Evolutionary conservation across 2,888 invertebrate genomes (phyloP).

Genomic region (Drosophila helvetica): DNA sequence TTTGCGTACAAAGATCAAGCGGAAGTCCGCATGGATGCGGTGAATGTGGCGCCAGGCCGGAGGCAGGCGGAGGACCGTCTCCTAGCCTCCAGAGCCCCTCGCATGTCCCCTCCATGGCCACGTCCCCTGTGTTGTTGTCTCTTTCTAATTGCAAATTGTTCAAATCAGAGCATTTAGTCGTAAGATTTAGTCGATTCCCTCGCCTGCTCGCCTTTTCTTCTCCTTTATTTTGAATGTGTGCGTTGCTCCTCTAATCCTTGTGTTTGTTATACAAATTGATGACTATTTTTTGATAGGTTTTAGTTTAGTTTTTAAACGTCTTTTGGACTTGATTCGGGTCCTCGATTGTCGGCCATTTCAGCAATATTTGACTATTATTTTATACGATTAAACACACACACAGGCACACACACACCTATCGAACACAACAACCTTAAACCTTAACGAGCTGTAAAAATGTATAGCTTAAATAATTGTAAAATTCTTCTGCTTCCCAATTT

Average conservation of each 20-base stretch:
- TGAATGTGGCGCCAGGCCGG: constrained; percentile 74
- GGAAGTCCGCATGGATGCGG: constrained; percentile 83
- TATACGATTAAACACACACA: neutral
- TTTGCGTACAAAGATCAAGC: constrained; percentile 83
- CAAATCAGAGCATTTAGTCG: constrained; percentile 62
- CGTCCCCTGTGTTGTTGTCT: constrained; percentile 51
- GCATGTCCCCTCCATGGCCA: neutral
- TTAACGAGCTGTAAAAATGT: neutral
- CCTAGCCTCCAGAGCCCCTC: constrained; percentile 2
- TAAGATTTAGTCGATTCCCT: constrained; percentile 23
- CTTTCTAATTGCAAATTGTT: constrained; percentile 57
- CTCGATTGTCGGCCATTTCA: constrained; percentile 65
- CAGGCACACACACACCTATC: neutral
- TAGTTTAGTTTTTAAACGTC: constrained; percentile 43
- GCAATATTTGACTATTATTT: constrained; percentile 6
- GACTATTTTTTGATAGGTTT: constrained; percentile 22
- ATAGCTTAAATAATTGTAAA: constrained; percentile 3
- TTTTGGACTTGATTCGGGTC: constrained; percentile 42
- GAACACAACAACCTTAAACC: neutral
- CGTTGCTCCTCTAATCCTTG: neutral
- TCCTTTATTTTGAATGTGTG: neutral
- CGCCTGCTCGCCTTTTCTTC: constrained; percentile 7
- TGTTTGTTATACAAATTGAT: constrained; percentile 38
- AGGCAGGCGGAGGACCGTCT: constrained; percentile 29
- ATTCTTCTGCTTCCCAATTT: neutral